phyloP scores from a whole-genome alignment of 2,888 invertebrate genomes.

The Eupithecia exiguata region DNA sequence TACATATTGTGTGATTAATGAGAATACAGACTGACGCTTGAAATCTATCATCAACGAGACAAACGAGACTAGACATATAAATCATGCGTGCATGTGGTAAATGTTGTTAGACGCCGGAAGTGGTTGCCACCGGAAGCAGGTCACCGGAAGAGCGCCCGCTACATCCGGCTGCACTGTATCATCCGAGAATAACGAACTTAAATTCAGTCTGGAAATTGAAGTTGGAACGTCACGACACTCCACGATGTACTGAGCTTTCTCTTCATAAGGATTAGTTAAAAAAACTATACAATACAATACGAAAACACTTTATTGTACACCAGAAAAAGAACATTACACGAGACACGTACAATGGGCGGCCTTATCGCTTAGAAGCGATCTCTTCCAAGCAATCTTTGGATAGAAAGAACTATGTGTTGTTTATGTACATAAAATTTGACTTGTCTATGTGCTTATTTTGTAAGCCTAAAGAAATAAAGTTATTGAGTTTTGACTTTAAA shows the following conservation, averaged over 20 bases:
- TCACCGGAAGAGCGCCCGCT: constrained; percentile 52
- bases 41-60: neutral
- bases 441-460: too few relatives aligned
- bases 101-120: constrained; percentile 56
- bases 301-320: too few relatives aligned
- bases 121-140: constrained; percentile 51
- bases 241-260: neutral
- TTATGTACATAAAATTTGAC: too few relatives aligned
- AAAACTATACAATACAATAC: too few relatives aligned
- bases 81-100: constrained; percentile 47
- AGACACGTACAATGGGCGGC: too few relatives aligned
- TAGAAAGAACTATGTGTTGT: too few relatives aligned
- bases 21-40: neutral
- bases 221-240: neutral
- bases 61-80: neutral
- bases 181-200: constrained; percentile 37
- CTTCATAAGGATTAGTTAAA: neutral
- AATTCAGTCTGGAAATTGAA: constrained; percentile 11
- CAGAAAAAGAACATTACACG: too few relatives aligned
- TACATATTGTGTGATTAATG: neutral
- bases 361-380: too few relatives aligned
- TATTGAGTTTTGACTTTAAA: too few relatives aligned
- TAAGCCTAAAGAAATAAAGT: too few relatives aligned
- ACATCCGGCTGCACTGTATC: constrained; percentile 50
- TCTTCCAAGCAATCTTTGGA: too few relatives aligned